Percentiles rank a stretch among this genome's conserved stretches.
Conservation (phyloP, 1,140 invertebrate species). For the Drosophila malerkotliana region DNA sequence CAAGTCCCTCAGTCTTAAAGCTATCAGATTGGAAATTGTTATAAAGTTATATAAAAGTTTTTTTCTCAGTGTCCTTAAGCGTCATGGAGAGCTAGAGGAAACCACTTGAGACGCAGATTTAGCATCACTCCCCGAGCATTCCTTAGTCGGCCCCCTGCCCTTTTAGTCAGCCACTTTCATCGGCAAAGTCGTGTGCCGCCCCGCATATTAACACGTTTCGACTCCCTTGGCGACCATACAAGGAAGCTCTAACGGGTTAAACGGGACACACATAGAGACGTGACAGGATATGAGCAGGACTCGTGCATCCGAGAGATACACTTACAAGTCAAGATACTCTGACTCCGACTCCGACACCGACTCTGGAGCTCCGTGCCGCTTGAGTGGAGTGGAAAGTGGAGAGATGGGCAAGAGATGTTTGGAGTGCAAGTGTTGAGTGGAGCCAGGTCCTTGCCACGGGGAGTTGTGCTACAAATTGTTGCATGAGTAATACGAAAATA, state of each 20-base stretch:
- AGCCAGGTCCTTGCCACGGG: neutral
- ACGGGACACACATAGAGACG: neutral
- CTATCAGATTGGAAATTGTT: neutral
- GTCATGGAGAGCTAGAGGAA: conserved; percentile 45
- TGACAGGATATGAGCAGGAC: neutral
- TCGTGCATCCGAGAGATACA: neutral
- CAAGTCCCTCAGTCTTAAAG: neutral
- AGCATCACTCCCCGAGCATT: conserved; percentile 27
- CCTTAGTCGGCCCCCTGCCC: conserved; percentile 4
- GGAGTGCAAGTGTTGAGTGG: conserved; percentile 30
- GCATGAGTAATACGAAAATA: conserved; percentile 30
- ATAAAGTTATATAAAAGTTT: no score
- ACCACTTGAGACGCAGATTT: conserved; percentile 79
- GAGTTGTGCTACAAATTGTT: conserved; percentile 22
- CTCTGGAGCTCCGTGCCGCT: neutral
- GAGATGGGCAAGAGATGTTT: neutral
- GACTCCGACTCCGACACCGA: neutral
- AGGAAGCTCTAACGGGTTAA: conserved; percentile 25
- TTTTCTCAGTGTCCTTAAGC: conserved; percentile 43
- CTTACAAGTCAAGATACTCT: neutral
- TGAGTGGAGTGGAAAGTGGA: conserved; percentile 16
- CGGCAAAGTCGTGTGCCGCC: conserved; percentile 34
- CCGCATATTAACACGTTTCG: conserved; percentile 76
- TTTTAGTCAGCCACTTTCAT: neutral
- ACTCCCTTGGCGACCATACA: conserved; percentile 71